Percentiles rank a stretch among this genome's conserved stretches.
Conservation (phyloP, 2,113 vertebrate genomes). For the Coracopsis vasa region DNA sequence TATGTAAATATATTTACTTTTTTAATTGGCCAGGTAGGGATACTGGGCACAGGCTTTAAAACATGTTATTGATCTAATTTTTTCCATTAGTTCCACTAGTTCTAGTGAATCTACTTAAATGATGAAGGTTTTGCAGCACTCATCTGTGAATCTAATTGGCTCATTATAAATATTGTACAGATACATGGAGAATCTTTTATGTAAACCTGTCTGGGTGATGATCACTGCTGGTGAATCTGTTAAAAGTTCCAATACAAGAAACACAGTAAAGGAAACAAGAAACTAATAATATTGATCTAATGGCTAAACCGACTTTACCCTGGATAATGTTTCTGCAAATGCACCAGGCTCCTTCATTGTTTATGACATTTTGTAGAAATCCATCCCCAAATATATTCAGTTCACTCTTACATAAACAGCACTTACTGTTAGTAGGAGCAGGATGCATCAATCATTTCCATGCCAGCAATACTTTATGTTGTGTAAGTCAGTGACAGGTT, state of each 20-base stretch:
- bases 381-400: background rate
- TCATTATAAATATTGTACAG: background rate
- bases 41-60: background rate
- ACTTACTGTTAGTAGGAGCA: background rate
- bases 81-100: background rate
- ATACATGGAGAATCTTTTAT: background rate
- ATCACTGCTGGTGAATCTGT: background rate
- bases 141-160: background rate
- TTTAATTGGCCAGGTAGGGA: background rate
- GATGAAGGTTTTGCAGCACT: background rate
- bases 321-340: slow-evolving; percentile 19
- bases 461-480: background rate
- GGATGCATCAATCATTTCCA: background rate
- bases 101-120: background rate
- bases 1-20: background rate
- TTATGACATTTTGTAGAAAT: background rate
- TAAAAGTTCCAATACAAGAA: background rate
- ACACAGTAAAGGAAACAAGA: background rate
- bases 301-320: background rate
- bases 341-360: background rate
- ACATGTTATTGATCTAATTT: background rate
- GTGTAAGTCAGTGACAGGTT: background rate
- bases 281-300: background rate
- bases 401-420: background rate
- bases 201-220: background rate